A percentile compares a stretch with the other conserved stretches of the same genome.
Conservation (phyloP, 1,140 invertebrate genomes). For the Papilio polyxenes region DNA sequence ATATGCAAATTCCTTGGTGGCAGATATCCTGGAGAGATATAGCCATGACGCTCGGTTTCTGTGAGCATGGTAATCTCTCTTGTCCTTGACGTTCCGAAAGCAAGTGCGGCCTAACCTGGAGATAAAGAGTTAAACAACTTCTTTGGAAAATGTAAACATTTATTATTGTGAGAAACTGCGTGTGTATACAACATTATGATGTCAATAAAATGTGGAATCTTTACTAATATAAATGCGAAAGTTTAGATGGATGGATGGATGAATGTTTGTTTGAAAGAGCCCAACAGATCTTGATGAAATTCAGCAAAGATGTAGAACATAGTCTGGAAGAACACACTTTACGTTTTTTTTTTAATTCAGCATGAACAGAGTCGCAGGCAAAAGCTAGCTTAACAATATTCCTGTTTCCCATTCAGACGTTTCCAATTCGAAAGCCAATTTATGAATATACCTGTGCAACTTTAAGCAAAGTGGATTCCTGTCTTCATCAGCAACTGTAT, state of each 20-base stretch:
- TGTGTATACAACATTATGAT: too few relatives aligned
- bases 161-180: too few relatives aligned
- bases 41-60: slow-evolving; percentile 96
- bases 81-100: slow-evolving; percentile 97
- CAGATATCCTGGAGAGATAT: slow-evolving; percentile 98
- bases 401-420: too few relatives aligned
- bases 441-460: slow-evolving; percentile 86
- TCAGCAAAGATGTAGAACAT: too few relatives aligned
- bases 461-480: slow-evolving; percentile 91
- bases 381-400: background rate
- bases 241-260: too few relatives aligned
- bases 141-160: too few relatives aligned
- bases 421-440: background rate
- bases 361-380: slow-evolving; percentile 21
- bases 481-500: slow-evolving; percentile 91
- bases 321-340: too few relatives aligned
- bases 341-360: too few relatives aligned
- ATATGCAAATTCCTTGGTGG: slow-evolving; percentile 98
- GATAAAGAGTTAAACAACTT: slow-evolving; percentile 39
- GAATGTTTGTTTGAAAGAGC: too few relatives aligned
- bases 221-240: too few relatives aligned
- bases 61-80: slow-evolving; percentile 97
- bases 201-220: too few relatives aligned
- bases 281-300: too few relatives aligned
- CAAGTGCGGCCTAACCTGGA: slow-evolving; percentile 94